Percentiles rank a stretch among this genome's conserved stretches.
These are phyloP conservation scores for Echinometra lucunter DNA, from an alignment of 53 echinoderm and acorn worm genomes.

Conservation along the genomic window DNA sequence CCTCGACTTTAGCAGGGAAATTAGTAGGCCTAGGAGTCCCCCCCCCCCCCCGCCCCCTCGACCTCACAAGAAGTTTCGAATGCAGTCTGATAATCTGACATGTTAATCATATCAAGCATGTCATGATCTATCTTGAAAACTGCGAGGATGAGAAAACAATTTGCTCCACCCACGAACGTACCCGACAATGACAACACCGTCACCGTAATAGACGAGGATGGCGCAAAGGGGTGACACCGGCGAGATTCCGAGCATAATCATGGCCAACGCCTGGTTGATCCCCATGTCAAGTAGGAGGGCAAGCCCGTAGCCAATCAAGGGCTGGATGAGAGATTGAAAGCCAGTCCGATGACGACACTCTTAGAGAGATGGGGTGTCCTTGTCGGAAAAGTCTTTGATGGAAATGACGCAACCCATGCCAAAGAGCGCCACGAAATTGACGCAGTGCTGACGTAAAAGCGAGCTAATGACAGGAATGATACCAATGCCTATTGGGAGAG, in stretches of 20 bases:
- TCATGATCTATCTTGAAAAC: no score
- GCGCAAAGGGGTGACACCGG: slow-evolving; percentile 68
- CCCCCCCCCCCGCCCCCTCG: no score
- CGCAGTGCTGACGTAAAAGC: slow-evolving; percentile 10
- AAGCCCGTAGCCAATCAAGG: slow-evolving; percentile 67
- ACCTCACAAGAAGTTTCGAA: no score
- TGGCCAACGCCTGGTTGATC: slow-evolving; percentile 64
- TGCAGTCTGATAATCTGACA: no score
- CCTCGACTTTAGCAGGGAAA: no score
- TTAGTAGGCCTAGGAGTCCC: no score
- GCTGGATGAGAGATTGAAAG: slow-evolving; percentile 70
- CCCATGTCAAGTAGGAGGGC: no score
- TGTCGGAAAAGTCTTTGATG: no score
- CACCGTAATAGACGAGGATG: slow-evolving; percentile 71
- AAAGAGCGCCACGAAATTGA: slow-evolving; percentile 56
- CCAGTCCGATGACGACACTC: slow-evolving; percentile 63
- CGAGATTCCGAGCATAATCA: slow-evolving; percentile 56
- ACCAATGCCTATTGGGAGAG: neutral
- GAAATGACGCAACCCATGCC: slow-evolving; percentile 75
- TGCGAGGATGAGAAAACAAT: no score
- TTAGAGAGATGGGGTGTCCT: slow-evolving; percentile 66
- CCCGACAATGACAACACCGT: slow-evolving; percentile 70
- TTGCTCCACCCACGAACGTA: neutral
- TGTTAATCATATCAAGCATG: no score
- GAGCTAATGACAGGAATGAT: neutral